Evolutionary conservation across 2,888 invertebrate genomes (phyloP).

Genomic region (Schizotus pectinicornis): DNA sequence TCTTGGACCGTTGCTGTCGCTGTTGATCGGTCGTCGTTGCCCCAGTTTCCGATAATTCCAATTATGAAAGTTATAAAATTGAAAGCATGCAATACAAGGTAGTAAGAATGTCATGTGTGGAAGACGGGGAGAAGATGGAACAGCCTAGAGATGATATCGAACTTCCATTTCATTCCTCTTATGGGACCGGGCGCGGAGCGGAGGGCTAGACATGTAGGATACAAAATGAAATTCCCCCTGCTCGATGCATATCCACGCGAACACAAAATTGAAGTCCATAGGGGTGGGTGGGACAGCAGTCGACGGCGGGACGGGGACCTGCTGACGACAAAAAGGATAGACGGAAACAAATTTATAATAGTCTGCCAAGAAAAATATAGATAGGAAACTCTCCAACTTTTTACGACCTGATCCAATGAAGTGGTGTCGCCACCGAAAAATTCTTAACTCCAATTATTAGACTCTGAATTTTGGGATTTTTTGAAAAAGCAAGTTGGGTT

Average conservation of each 20-base stretch:
- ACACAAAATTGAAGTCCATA: slow-evolving; percentile 55
- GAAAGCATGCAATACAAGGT: neutral
- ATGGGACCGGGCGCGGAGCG: slow-evolving; percentile 42
- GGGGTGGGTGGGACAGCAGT: slow-evolving; percentile 42
- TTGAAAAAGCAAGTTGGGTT: too few species aligned
- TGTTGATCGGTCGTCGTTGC: too few species aligned
- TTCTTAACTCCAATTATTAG: neutral
- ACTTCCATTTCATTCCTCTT: slow-evolving; percentile 53
- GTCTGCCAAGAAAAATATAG: slow-evolving; percentile 45
- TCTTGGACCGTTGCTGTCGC: too few species aligned
- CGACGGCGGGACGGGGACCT: slow-evolving; percentile 27
- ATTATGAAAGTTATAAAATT: slow-evolving; percentile 3
- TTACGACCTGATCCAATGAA: slow-evolving; percentile 32
- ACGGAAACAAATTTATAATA: slow-evolving; percentile 54
- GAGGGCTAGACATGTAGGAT: slow-evolving; percentile 52
- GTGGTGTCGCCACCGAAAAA: slow-evolving; percentile 1
- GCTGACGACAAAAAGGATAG: slow-evolving; percentile 48
- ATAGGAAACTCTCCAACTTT: slow-evolving; percentile 39
- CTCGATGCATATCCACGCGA: slow-evolving; percentile 50
- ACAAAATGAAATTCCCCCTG: slow-evolving; percentile 56
- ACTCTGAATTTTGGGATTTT: too few species aligned
- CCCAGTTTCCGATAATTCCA: too few species aligned
- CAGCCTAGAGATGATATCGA: slow-evolving; percentile 49
- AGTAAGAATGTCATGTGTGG: slow-evolving; percentile 31
- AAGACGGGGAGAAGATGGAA: slow-evolving; percentile 41